Percentiles rank a stretch among this genome's conserved stretches.
Evolutionary conservation across 1,140 invertebrate genomes (phyloP).

Genomic region (Microplitis demolitor): DNA sequence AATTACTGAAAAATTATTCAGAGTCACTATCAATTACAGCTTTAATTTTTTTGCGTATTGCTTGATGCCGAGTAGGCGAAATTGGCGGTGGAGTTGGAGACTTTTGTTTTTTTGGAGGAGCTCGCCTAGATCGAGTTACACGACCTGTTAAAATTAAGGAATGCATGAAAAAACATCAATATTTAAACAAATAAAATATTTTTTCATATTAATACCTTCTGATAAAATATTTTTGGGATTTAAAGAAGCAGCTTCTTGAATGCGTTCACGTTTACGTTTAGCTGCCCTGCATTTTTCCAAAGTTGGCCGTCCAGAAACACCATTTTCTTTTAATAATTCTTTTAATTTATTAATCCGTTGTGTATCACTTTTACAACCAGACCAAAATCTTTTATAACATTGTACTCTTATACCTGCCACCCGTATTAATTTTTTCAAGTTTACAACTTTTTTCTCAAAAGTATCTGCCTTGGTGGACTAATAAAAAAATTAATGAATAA

Average conservation of each 20-base stretch:
- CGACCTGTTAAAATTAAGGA: constrained; percentile 38
- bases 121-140: constrained; percentile 44
- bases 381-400: constrained; percentile 45
- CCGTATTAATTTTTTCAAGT: constrained; percentile 44
- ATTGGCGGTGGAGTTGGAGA: constrained; percentile 19
- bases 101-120: constrained; percentile 22
- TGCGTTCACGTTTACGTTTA: constrained; percentile 40
- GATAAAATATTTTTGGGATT: constrained; percentile 45
- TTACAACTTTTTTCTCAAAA: constrained; percentile 28
- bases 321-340: constrained; percentile 47
- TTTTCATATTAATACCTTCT: constrained; percentile 43
- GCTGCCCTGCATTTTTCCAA: constrained; percentile 49
- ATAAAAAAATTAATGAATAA: background rate
- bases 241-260: constrained; percentile 42
- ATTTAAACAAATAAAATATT: constrained; percentile 4
- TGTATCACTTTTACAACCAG: constrained; percentile 43
- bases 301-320: constrained; percentile 45
- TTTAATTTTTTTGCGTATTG: constrained; percentile 42
- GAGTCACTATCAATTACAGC: constrained; percentile 50
- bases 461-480: background rate
- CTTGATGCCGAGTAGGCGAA: constrained; percentile 29
- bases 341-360: constrained; percentile 41
- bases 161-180: constrained; percentile 17
- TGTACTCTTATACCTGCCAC: constrained; percentile 46
- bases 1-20: constrained; percentile 34